phyloP scores from a whole-genome alignment of 2,888 invertebrate genomes.

The Caenorhabditis macrosperma region DNA sequence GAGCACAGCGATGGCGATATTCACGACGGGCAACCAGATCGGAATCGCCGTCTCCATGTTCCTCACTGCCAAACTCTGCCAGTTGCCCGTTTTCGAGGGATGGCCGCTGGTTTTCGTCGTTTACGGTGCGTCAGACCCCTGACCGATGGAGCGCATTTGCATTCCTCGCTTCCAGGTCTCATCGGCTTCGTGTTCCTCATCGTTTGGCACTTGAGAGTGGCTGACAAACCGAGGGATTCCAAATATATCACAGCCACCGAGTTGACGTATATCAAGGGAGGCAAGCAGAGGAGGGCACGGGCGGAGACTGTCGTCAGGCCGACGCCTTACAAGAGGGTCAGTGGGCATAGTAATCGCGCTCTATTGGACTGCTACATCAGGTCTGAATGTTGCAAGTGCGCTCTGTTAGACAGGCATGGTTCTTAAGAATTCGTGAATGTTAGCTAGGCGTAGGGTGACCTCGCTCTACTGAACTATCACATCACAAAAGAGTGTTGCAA shows the following conservation, averaged over 20 bases:
- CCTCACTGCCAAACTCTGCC: slow-evolving; percentile 74
- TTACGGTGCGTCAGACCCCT: slow-evolving; percentile 67
- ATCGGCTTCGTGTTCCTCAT: slow-evolving; percentile 66
- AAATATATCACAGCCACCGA: slow-evolving; percentile 73
- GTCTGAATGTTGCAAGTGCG: too few species aligned
- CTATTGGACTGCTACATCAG: too few species aligned
- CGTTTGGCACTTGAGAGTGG: slow-evolving; percentile 69
- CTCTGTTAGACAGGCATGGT: too few species aligned
- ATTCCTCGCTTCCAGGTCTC: slow-evolving; percentile 49
- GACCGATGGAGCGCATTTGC: not conserved
- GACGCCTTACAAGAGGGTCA: slow-evolving; percentile 72
- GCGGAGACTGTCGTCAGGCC: slow-evolving; percentile 61
- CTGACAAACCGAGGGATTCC: slow-evolving; percentile 73
- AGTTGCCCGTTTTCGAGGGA: slow-evolving; percentile 68
- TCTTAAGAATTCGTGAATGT: too few species aligned
- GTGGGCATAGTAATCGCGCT: too few species aligned
- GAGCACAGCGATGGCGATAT: slow-evolving; percentile 79
- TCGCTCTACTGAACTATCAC: too few species aligned
- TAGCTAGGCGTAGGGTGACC: too few species aligned
- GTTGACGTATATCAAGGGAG: slow-evolving; percentile 63
- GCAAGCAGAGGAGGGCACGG: slow-evolving; percentile 48
- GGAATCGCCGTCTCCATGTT: slow-evolving; percentile 76
- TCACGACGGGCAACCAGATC: slow-evolving; percentile 73
- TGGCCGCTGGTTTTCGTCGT: slow-evolving; percentile 75
- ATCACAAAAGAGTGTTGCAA: too few species aligned